phyloP scores from a whole-genome alignment of 1,140 invertebrate genomes.

The Aricia agestis region DNA sequence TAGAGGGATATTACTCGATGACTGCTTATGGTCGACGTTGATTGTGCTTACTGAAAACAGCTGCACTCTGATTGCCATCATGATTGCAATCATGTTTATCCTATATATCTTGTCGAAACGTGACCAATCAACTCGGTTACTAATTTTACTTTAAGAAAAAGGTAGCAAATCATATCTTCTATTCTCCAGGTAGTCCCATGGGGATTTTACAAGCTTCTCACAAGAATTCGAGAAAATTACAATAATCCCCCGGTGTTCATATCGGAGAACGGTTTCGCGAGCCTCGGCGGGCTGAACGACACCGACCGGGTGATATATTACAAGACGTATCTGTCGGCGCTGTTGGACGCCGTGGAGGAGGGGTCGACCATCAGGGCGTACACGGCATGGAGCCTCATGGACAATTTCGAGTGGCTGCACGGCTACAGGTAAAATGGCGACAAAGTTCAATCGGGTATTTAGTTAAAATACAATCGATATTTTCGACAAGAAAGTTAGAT shows the following conservation, averaged over 20 bases:
- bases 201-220: conserved; percentile 46
- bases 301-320: conserved; percentile 62
- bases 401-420: conserved; percentile 80
- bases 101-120: too few species aligned
- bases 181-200: conserved; percentile 38
- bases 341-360: conserved; percentile 51
- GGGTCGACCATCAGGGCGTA: conserved; percentile 69
- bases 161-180: background rate
- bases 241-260: conserved; percentile 45
- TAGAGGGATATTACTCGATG: too few species aligned
- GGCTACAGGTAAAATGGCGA: conserved; percentile 68
- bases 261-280: conserved; percentile 58
- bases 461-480: too few species aligned
- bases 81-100: too few species aligned
- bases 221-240: conserved; percentile 44
- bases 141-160: background rate
- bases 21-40: too few species aligned
- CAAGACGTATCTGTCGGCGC: conserved; percentile 53
- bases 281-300: conserved; percentile 41
- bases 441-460: too few species aligned
- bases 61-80: too few species aligned
- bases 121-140: too few species aligned
- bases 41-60: too few species aligned
- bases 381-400: conserved; percentile 79
- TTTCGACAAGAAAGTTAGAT: too few species aligned